Conservation (phyloP, 2,888 invertebrate genomes). For the Cryptosula pallasiana region DNA sequence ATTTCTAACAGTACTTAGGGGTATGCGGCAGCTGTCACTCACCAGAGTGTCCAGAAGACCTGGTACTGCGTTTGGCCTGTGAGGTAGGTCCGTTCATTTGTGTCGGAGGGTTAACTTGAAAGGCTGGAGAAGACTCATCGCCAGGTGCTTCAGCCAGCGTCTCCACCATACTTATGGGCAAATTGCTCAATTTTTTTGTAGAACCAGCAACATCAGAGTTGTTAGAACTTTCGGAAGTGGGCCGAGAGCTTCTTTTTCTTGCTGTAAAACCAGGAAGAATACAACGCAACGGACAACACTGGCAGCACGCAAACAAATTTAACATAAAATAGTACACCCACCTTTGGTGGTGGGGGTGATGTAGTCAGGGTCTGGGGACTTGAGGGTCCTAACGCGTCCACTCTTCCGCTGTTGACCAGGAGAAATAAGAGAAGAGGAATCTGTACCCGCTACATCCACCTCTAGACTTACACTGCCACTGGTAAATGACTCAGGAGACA, state of each 20-base stretch:
- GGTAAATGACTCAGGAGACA: neutral
- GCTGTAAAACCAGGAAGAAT: neutral
- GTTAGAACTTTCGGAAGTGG: neutral
- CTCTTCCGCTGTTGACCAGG: constrained; percentile 7
- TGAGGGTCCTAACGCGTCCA: constrained; percentile 7
- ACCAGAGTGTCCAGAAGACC: constrained; percentile 14
- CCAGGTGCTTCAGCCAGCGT: neutral
- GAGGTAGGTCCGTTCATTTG: constrained; percentile 22
- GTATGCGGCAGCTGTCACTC: too few species aligned
- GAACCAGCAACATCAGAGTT: neutral
- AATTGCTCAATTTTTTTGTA: neutral
- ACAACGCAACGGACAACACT: too few species aligned
- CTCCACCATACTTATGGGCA: neutral
- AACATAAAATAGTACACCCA: too few species aligned
- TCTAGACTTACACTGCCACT: neutral
- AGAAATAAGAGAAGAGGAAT: neutral
- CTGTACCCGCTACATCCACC: neutral
- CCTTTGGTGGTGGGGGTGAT: neutral
- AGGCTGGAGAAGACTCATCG: neutral
- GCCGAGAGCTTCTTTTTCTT: neutral
- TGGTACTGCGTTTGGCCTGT: constrained; percentile 17
- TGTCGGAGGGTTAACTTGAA: neutral
- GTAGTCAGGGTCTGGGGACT: constrained; percentile 16
- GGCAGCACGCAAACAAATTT: too few species aligned
- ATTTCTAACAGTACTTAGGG: too few species aligned